Conservation (phyloP, 2,113 vertebrate species). For the Alosa alosa region DNA sequence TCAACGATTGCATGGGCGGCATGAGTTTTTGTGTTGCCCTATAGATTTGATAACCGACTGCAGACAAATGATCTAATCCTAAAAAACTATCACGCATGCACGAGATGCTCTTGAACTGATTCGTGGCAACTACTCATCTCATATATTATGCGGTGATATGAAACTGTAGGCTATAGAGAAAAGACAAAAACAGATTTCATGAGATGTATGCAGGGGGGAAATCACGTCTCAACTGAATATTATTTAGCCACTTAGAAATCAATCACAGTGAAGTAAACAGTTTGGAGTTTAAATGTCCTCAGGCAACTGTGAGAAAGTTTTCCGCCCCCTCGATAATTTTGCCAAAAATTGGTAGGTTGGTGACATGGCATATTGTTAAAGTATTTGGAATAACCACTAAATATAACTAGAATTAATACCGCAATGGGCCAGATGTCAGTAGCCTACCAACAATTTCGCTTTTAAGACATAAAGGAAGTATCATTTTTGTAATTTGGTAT, state of each 20-base stretch:
- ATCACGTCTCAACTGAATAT: background rate
- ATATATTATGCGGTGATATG: background rate
- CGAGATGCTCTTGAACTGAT: background rate
- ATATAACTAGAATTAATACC: background rate
- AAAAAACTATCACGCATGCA: background rate
- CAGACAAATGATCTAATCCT: background rate
- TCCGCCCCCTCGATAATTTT: background rate
- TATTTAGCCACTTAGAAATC: background rate
- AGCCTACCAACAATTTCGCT: background rate
- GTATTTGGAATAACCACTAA: background rate
- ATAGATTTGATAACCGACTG: background rate
- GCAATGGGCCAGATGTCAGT: background rate
- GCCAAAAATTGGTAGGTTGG: background rate
- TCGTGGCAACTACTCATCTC: background rate
- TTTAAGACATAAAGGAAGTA: background rate
- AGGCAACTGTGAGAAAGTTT: constrained; percentile 4
- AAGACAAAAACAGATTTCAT: background rate
- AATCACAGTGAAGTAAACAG: background rate
- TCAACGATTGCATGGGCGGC: background rate
- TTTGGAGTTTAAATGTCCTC: background rate
- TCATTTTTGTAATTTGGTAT: background rate
- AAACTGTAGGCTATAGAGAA: too few species aligned
- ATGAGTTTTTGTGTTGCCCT: background rate
- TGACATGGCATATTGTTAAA: background rate
- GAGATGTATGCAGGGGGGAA: background rate